Conservation (phyloP, 1,140 invertebrate species). For the Plectrocnemia conspersa region DNA sequence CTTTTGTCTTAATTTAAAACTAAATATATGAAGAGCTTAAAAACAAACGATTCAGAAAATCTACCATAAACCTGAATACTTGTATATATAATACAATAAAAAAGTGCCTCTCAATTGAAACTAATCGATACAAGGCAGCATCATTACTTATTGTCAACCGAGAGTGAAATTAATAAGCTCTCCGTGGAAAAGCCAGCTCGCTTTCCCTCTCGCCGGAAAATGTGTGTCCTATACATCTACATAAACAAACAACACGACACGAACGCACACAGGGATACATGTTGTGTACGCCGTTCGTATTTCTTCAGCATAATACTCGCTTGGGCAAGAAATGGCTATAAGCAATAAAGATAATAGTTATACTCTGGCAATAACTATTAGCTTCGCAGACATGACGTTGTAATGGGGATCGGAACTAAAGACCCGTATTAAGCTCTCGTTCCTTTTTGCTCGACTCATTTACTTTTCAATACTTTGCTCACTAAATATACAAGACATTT, state of each 20-base stretch:
- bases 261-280: no score
- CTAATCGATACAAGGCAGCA: slow-evolving; percentile 18
- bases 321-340: slow-evolving; percentile 23
- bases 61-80: no score
- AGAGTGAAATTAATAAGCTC: slow-evolving; percentile 30
- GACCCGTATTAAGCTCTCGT: slow-evolving; percentile 25
- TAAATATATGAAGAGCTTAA: no score
- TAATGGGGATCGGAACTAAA: slow-evolving; percentile 24
- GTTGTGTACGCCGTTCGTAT: background rate
- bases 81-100: no score
- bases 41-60: no score
- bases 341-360: slow-evolving; percentile 32
- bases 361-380: slow-evolving; percentile 27
- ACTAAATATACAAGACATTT: slow-evolving; percentile 17
- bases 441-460: slow-evolving; percentile 26
- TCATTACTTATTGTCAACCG: slow-evolving; percentile 27
- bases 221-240: slow-evolving; percentile 3
- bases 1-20: no score
- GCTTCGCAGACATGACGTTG: slow-evolving; percentile 25
- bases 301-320: slow-evolving; percentile 14
- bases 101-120: no score
- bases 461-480: slow-evolving; percentile 29
- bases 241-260: no score
- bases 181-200: slow-evolving; percentile 9
- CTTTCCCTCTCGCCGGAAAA: slow-evolving; percentile 2